A percentile compares a stretch with the other conserved stretches of the same genome.
Conservation (phyloP, 2,113 vertebrate genomes). For the Tupaia tana region DNA sequence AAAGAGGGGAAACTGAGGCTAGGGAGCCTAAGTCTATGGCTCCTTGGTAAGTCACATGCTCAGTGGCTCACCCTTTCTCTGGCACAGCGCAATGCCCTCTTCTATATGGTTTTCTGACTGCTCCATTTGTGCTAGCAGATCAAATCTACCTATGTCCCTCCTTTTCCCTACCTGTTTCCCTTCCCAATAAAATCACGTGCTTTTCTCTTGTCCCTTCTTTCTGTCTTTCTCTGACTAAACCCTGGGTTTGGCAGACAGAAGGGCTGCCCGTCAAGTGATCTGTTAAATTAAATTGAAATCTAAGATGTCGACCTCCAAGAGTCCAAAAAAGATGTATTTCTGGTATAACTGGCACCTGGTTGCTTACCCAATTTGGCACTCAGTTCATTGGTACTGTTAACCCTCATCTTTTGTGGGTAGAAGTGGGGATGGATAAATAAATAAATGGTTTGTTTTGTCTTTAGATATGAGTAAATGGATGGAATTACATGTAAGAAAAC, state of each 20-base stretch:
- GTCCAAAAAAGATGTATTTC: background rate
- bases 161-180: background rate
- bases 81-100: background rate
- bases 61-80: background rate
- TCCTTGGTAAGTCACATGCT: background rate
- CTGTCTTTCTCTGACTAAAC: background rate
- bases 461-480: background rate
- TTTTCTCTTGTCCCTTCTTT: background rate
- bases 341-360: background rate
- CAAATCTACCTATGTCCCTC: too few species aligned
- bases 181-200: background rate
- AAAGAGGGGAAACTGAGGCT: background rate
- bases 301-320: slow-evolving; percentile 6
- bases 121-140: background rate
- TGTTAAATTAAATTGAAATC: background rate
- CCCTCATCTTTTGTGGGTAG: background rate
- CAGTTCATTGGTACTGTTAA: background rate
- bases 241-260: background rate
- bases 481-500: background rate
- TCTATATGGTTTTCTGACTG: background rate
- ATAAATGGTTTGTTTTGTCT: background rate
- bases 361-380: background rate
- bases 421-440: background rate
- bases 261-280: background rate
- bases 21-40: background rate